A percentile compares a stretch with the other conserved stretches of the same genome.
Evolutionary conservation across 2,888 invertebrate species (phyloP).

Genomic region (Labia minor): DNA sequence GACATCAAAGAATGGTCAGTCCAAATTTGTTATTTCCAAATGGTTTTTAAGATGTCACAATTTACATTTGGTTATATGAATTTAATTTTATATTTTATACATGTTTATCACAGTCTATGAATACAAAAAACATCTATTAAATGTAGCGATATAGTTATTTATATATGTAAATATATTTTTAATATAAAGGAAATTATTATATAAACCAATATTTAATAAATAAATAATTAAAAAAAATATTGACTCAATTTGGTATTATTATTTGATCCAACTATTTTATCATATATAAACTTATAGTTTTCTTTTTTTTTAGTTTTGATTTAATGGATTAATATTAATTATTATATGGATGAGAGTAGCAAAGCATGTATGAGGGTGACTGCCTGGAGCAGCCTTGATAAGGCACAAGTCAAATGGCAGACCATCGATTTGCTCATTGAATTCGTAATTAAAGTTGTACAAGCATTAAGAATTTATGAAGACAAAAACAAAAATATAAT

Average conservation of each 20-base stretch:
- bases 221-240: background rate
- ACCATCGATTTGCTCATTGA: too few species aligned
- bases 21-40: background rate
- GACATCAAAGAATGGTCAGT: background rate
- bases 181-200: background rate
- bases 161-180: background rate
- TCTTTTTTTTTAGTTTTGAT: too few species aligned
- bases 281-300: too few species aligned
- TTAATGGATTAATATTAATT: too few species aligned
- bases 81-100: background rate
- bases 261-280: background rate
- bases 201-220: background rate
- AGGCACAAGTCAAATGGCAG: too few species aligned
- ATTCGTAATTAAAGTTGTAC: too few species aligned
- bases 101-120: conserved; percentile 8
- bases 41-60: background rate
- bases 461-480: too few species aligned
- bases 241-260: background rate
- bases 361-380: too few species aligned
- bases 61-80: background rate
- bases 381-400: too few species aligned
- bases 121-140: background rate
- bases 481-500: too few species aligned
- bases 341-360: too few species aligned
- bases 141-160: background rate